Evolutionary conservation across 2,113 vertebrate species (phyloP).

Genomic region (Oryzias woworae): DNA sequence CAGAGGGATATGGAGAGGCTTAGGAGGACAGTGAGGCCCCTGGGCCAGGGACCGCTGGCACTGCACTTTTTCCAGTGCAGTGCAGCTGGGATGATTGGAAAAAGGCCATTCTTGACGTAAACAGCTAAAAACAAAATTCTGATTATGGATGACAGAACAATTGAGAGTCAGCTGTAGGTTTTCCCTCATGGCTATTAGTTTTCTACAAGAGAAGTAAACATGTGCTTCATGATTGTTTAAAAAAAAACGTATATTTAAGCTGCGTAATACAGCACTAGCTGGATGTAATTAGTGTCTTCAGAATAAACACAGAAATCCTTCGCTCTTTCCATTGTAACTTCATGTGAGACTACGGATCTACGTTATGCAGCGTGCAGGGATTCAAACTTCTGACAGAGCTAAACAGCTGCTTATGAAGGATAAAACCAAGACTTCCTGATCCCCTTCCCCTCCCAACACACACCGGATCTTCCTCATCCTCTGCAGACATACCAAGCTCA

Average conservation of each 20-base stretch:
- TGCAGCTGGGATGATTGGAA: slow-evolving; percentile 31
- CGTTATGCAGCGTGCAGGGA: slow-evolving; percentile 46
- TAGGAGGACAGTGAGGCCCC: slow-evolving; percentile 29
- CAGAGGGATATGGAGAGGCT: slow-evolving; percentile 43
- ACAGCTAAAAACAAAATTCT: slow-evolving; percentile 57
- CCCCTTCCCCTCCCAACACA: slow-evolving; percentile 22
- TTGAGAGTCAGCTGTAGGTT: neutral
- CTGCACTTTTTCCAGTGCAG: slow-evolving; percentile 64
- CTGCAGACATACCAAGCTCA: slow-evolving; percentile 44
- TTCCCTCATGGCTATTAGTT: neutral
- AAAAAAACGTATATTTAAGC: neutral
- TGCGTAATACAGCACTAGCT: slow-evolving; percentile 19
- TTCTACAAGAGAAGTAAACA: neutral
- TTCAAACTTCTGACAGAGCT: slow-evolving; percentile 56
- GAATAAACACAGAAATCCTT: slow-evolving; percentile 52
- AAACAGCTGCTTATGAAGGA: slow-evolving; percentile 61
- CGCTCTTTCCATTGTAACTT: slow-evolving; percentile 37
- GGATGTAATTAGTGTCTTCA: slow-evolving; percentile 49
- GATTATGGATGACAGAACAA: slow-evolving; percentile 45
- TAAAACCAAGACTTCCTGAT: slow-evolving; percentile 67
- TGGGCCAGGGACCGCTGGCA: slow-evolving; percentile 57
- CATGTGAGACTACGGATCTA: slow-evolving; percentile 49
- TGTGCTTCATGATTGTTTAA: slow-evolving; percentile 9
- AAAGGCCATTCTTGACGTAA: slow-evolving; percentile 45
- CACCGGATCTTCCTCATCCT: slow-evolving; percentile 31